phyloP scores from a whole-genome alignment of 2,888 invertebrate species.

The Synanthedon tipuliformis region DNA sequence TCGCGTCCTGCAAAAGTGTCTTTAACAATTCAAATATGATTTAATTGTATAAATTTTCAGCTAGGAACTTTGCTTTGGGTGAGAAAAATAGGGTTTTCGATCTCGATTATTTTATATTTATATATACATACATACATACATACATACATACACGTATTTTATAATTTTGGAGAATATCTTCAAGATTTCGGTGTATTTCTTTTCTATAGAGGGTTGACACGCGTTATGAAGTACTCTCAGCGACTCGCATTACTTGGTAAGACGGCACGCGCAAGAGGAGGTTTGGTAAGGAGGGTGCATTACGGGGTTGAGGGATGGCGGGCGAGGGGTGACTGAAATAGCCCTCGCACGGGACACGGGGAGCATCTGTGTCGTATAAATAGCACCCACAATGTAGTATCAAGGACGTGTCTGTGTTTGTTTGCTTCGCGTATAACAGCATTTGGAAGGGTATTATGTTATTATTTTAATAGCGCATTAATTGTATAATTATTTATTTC shows the following conservation, averaged over 20 bases:
- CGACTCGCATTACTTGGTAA: slow-evolving; percentile 18
- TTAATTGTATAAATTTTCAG: no score
- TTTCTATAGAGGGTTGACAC: slow-evolving; percentile 9
- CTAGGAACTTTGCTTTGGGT: no score
- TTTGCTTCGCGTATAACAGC: slow-evolving; percentile 5
- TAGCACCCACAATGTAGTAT: slow-evolving; percentile 66
- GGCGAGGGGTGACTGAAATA: slow-evolving; percentile 47
- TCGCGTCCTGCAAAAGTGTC: no score
- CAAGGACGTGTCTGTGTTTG: slow-evolving; percentile 60
- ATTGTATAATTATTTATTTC: no score
- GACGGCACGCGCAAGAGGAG: slow-evolving; percentile 13
- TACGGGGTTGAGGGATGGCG: slow-evolving; percentile 10
- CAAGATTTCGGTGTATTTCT: background rate
- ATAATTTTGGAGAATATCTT: no score
- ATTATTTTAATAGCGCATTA: no score
- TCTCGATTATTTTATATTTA: no score
- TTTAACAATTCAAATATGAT: no score
- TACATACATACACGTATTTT: no score
- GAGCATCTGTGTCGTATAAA: slow-evolving; percentile 55
- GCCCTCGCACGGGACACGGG: slow-evolving; percentile 49
- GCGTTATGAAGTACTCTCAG: slow-evolving; percentile 13
- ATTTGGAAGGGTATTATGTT: no score
- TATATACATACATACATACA: no score
- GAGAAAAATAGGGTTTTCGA: no score
- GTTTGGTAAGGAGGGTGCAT: background rate